These are phyloP conservation scores for Yponomeuta sedellus DNA, from an alignment of 2,888 invertebrate species.

Conservation along the genomic window DNA sequence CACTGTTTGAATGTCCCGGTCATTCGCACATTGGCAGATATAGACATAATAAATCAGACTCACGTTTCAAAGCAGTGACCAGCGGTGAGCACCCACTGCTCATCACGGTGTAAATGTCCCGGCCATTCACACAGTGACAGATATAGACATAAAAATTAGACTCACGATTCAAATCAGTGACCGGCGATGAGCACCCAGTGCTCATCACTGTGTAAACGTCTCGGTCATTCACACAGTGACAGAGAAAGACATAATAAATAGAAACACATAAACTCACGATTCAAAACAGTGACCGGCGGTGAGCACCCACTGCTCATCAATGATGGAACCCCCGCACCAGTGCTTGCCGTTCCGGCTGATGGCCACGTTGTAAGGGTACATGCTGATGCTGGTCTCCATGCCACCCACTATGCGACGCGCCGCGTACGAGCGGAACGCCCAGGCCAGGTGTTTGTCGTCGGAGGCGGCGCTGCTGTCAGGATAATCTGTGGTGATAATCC, in stretches of 20 bases:
- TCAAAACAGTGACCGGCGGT: slow-evolving; percentile 68
- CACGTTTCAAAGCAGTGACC: too few species aligned
- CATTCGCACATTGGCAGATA: too few species aligned
- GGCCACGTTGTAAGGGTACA: slow-evolving; percentile 67
- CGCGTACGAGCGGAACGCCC: slow-evolving; percentile 59
- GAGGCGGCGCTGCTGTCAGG: not conserved
- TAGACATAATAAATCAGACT: too few species aligned
- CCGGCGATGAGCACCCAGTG: slow-evolving; percentile 70
- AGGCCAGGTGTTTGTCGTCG: slow-evolving; percentile 47
- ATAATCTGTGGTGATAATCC: slow-evolving; percentile 29
- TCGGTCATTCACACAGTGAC: too few species aligned
- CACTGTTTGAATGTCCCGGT: too few species aligned
- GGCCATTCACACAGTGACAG: not conserved
- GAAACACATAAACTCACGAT: slow-evolving; percentile 38
- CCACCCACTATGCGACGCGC: slow-evolving; percentile 63
- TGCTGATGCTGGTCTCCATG: slow-evolving; percentile 63
- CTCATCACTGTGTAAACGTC: too few species aligned
- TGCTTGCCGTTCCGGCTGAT: slow-evolving; percentile 57
- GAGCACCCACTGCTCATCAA: slow-evolving; percentile 69
- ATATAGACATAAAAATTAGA: not conserved
- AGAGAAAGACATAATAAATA: too few species aligned
- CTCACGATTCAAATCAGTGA: slow-evolving; percentile 62
- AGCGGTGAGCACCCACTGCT: too few species aligned
- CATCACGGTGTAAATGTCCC: too few species aligned
- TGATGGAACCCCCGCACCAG: slow-evolving; percentile 66